Conservation (phyloP, 2,113 vertebrate species). For the Pseudolaguvia tuberculata region DNA sequence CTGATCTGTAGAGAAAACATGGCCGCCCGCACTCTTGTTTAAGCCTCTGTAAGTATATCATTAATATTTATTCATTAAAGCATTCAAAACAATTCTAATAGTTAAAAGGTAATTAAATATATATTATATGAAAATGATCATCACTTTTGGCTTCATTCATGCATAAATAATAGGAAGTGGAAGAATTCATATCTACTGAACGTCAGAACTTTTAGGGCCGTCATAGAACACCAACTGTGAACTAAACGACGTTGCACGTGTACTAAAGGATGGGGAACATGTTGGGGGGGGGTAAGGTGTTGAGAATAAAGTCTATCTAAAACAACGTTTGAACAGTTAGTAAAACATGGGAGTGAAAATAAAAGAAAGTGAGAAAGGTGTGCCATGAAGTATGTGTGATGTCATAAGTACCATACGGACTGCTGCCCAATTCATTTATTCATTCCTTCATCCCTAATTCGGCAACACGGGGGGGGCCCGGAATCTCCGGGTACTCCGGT, state of each 20-base stretch:
- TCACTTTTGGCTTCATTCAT: no score
- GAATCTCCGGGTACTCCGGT: no score
- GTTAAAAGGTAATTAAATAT: no score
- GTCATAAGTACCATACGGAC: background rate
- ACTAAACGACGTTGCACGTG: background rate
- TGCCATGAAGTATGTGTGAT: background rate
- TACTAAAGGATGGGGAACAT: background rate
- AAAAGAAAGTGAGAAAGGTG: background rate
- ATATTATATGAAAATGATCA: no score
- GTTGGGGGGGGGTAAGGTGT: no score
- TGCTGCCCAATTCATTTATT: no score
- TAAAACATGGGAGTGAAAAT: no score
- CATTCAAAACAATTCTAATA: no score
- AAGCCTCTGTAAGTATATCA: slow-evolving; percentile 44
- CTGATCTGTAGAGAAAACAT: background rate
- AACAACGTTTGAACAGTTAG: background rate
- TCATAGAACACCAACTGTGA: background rate
- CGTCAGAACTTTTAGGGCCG: background rate
- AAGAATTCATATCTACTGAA: background rate
- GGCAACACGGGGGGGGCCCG: no score
- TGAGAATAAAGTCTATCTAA: no score
- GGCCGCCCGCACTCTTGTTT: background rate
- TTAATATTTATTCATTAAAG: background rate
- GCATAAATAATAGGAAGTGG: no score
- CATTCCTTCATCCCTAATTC: no score